A percentile compares a stretch with the other conserved stretches of the same genome.
Conservation (phyloP, 2,797 vertebrate genomes). For the Urophycis tenuis region DNA sequence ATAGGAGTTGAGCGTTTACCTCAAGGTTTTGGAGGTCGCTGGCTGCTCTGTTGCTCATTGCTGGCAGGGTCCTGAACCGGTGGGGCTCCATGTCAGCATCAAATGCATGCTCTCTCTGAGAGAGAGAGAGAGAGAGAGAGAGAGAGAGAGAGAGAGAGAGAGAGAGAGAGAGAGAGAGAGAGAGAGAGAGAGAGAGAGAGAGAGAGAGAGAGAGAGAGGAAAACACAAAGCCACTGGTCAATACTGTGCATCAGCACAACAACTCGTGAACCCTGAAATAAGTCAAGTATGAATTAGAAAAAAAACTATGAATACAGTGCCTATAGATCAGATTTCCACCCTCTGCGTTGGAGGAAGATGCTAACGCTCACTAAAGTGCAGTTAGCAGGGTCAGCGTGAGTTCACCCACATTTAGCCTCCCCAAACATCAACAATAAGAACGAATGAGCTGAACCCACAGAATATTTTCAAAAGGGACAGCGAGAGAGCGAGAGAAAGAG, state of each 20-base stretch:
- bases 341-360: slow-evolving; percentile 46
- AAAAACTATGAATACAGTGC: slow-evolving; percentile 52
- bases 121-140: too few species aligned
- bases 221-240: slow-evolving; percentile 47
- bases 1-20: slow-evolving; percentile 70
- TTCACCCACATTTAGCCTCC: slow-evolving; percentile 68
- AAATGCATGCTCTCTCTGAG: slow-evolving; percentile 72
- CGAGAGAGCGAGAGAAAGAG: neutral
- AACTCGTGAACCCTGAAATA: slow-evolving; percentile 51
- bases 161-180: too few species aligned
- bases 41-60: slow-evolving; percentile 73
- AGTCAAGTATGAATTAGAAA: too few species aligned
- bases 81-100: slow-evolving; percentile 70
- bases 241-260: slow-evolving; percentile 46
- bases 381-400: slow-evolving; percentile 61
- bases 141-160: too few species aligned
- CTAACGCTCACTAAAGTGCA: slow-evolving; percentile 56
- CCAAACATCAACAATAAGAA: slow-evolving; percentile 72
- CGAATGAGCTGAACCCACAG: slow-evolving; percentile 75
- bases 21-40: slow-evolving; percentile 73
- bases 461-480: slow-evolving; percentile 71
- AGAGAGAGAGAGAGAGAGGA: too few species aligned
- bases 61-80: slow-evolving; percentile 75
- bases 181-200: too few species aligned
- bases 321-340: slow-evolving; percentile 40